Evolutionary conservation across 2,888 invertebrate genomes (phyloP), one percentile per base, ranked within the genome.

Genomic region (Parthenolecanium corni): DNA sequence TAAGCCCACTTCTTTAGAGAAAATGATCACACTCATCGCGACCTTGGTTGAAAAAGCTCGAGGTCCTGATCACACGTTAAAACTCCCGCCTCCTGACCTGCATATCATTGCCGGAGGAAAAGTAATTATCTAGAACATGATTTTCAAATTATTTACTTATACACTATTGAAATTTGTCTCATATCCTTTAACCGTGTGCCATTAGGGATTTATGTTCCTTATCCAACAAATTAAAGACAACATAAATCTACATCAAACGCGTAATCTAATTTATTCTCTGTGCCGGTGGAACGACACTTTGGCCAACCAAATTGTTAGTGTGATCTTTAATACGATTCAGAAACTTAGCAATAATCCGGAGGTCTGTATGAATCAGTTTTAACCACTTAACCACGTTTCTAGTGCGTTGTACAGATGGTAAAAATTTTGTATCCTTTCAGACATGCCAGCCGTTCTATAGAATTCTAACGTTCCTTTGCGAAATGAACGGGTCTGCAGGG

Each of bases 211-310:
- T 74, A 89, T 92, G 31, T 95, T 95, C 75, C 76, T 95, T 66
- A 90, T 90, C 74, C 93, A 93, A 75, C 94, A 94, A 78, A 92
- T 93, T 57, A 85, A 91, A 68, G 95, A 95, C 75, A 87, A 87
- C 70, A 86, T 94, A 66, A 94, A 94, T 76, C 78, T 92, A 46
- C 85, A 89, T 71, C 92, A 93, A 76, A 93, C 93, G 3, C 82
- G 90, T 67, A 89, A 92, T 74, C 78, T 95, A 64, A 89, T 94
- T 68, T 91, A 91, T 75, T 90, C 91, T 16, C 77, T 95, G 44
- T 90, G 91, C 70, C 83, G 91, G 47, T 92, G 90, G 82, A 92
- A 93, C 74, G 92, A 92, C 70, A 80, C 86, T 67, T 77, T 94
- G 52, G 93, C 93, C 20, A 85, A 86, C 70, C 87, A 88, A 72